Base-by-base conservation (phyloP, 2,888 invertebrate species). In the Allacma fusca region DNA sequence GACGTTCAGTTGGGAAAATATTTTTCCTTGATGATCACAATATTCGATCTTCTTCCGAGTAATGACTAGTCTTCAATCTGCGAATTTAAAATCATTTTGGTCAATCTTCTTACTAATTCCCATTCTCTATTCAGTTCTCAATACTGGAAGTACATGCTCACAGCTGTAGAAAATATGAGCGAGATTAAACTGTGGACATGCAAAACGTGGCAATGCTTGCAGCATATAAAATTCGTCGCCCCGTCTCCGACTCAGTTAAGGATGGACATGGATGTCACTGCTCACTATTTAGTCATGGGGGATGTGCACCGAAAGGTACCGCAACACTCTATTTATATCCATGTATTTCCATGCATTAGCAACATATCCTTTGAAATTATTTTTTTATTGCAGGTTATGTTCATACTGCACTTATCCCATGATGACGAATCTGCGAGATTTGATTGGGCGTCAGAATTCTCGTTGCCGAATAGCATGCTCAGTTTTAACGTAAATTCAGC, bases 131-230 rank as follows among this genome's bases (percentile, higher is more conserved):
- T 40, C 84, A 91, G 91, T 83, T 90, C 89, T 19, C 91, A 93
- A 86, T 96, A 97, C 87, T 98, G 98, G 98, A 96, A 96, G 87
- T 97, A 93, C 87, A 96, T 95, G 0, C 91, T 98, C 62, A 97
- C 98, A 0, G 96, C 96, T 0, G 93, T 95, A 0, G 92, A 93
- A 81, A 91, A 94, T 86, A 97, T 97, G 88, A 92, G 94, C 0
- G 94, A 94, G 85, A 88, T 98, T 75, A 97, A 97, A 87, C 89
- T 93, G 68, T 98, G 97, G 97, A 95, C 95, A 9, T 98, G 97
- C 87, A 95, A 97, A 86, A 90, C 94, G 0, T 98, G 98, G 98
- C 90, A 91, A 69, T 97, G 97, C 85, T 88, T 97, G n/a, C 98
- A 96, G 86, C 95, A 92, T 0, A 91, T 96, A 50, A 90, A 89